Evolutionary conservation across 2,113 vertebrate species (phyloP).

Genomic region (Telmatochromis bifrenatus): DNA sequence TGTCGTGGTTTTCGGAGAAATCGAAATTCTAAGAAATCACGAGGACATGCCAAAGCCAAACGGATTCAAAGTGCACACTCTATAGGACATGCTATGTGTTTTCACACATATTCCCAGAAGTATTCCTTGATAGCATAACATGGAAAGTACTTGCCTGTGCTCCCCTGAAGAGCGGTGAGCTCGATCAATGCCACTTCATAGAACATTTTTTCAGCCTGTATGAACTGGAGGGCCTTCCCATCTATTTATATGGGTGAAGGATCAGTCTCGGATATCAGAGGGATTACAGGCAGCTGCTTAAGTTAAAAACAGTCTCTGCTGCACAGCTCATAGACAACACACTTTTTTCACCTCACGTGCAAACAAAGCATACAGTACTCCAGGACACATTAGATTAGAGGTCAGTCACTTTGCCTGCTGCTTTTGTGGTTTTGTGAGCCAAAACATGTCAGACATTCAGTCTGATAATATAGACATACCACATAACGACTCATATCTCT

Average conservation of each 20-base stretch:
- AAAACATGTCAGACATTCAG: background rate
- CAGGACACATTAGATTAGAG: background rate
- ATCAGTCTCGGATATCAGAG: slow-evolving; percentile 54
- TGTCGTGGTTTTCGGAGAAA: background rate
- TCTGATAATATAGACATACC: background rate
- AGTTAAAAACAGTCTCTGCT: slow-evolving; percentile 37
- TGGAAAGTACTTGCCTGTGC: slow-evolving; percentile 70
- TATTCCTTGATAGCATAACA: background rate
- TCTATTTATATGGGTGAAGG: slow-evolving; percentile 76
- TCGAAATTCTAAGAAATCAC: background rate
- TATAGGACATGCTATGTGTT: background rate
- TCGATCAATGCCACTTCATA: slow-evolving; percentile 71
- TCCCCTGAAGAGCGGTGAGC: slow-evolving; percentile 61
- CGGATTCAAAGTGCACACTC: background rate
- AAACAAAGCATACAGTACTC: background rate
- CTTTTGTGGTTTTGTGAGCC: background rate
- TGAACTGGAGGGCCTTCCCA: slow-evolving; percentile 72
- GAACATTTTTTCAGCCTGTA: slow-evolving; percentile 75
- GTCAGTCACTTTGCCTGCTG: background rate
- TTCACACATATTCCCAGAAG: background rate
- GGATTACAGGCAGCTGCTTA: slow-evolving; percentile 54
- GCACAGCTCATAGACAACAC: background rate
- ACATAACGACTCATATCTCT: background rate
- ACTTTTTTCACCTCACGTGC: background rate
- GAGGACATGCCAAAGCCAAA: background rate